Evolutionary conservation across 2,797 vertebrate genomes (phyloP).

Genomic region (Peromyscus aztecus): DNA sequence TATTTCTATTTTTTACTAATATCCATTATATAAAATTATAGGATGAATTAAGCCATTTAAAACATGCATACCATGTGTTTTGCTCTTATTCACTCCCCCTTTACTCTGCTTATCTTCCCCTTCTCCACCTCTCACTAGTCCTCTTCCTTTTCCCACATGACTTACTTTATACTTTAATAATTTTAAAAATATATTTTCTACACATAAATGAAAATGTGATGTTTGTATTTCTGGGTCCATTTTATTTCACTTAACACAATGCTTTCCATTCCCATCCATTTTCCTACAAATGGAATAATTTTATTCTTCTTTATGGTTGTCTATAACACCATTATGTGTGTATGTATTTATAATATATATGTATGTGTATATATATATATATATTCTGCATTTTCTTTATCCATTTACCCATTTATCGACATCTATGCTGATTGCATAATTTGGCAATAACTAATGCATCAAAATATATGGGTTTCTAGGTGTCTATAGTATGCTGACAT

Average conservation of each 20-base stretch:
- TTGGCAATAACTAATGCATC: not conserved
- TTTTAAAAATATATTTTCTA: not conserved
- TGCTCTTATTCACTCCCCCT: not conserved
- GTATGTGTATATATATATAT: not conserved
- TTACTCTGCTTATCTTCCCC: not conserved
- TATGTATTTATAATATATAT: not conserved
- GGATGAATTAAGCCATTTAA: not conserved
- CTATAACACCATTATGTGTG: not conserved
- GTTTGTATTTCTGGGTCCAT: not conserved
- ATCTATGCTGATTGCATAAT: not conserved
- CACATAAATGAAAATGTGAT: not conserved
- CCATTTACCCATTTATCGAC: not conserved
- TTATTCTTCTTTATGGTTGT: not conserved
- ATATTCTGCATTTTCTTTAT: not conserved
- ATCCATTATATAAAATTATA: not conserved
- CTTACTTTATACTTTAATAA: not conserved
- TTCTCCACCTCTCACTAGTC: not conserved
- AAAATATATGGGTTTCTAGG: not conserved
- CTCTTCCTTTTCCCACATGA: not conserved
- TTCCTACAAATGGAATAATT: not conserved
- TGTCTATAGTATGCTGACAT: not conserved
- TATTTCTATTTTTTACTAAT: not conserved
- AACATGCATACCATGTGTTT: not conserved
- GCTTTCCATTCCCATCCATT: not conserved
- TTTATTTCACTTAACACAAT: not conserved